These are phyloP conservation scores for Notodonta ziczac DNA, from an alignment of 2,888 invertebrate species.

Conservation along the genomic window DNA sequence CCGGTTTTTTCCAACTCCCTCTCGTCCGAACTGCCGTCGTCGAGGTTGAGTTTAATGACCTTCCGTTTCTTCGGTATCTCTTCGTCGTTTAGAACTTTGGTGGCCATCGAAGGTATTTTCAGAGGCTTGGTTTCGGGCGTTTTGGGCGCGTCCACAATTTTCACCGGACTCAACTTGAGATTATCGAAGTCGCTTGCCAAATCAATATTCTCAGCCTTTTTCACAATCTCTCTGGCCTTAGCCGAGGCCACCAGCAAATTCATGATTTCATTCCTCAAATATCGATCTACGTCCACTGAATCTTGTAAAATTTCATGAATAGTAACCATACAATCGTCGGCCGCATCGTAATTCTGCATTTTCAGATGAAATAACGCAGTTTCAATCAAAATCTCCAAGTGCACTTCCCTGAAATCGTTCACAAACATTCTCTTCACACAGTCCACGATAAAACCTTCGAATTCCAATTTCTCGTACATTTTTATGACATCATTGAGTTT, in stretches of 20 bases:
- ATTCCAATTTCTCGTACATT: slow-evolving; percentile 23
- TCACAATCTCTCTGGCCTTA: slow-evolving; percentile 39
- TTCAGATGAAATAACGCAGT: slow-evolving; percentile 61
- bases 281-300: slow-evolving; percentile 26
- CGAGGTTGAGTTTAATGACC: slow-evolving; percentile 62
- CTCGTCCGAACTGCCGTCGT: slow-evolving; percentile 49
- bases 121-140: slow-evolving; percentile 54
- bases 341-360: slow-evolving; percentile 38
- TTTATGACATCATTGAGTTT: slow-evolving; percentile 43
- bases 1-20: slow-evolving; percentile 34
- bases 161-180: slow-evolving; percentile 48
- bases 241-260: slow-evolving; percentile 63
- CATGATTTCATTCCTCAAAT: slow-evolving; percentile 57
- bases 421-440: slow-evolving; percentile 31
- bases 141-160: slow-evolving; percentile 34
- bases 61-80: slow-evolving; percentile 64
- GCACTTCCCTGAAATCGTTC: slow-evolving; percentile 42
- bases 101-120: slow-evolving; percentile 35
- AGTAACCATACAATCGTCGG: slow-evolving; percentile 57
- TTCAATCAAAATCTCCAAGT: slow-evolving; percentile 60
- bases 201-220: slow-evolving; percentile 27
- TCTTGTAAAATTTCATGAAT: slow-evolving; percentile 62
- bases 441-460: slow-evolving; percentile 50
- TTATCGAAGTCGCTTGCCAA: slow-evolving; percentile 55
- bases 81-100: slow-evolving; percentile 57